Conservation (phyloP, 1,140 invertebrate species). For the Drosophila equinoxialis region DNA sequence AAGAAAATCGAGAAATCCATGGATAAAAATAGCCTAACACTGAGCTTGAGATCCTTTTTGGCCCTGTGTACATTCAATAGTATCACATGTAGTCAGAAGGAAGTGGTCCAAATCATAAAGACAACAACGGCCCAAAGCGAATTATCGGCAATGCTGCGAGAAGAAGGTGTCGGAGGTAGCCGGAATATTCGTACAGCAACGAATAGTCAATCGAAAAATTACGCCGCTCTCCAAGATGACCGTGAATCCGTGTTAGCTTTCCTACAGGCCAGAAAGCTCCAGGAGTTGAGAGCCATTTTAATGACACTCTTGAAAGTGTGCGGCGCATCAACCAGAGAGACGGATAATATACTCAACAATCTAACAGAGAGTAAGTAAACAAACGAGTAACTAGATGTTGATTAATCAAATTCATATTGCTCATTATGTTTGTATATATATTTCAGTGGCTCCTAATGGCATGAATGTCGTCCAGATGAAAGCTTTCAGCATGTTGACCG, state of each 20-base stretch:
- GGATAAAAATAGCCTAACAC: conserved; percentile 54
- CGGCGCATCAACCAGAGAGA: conserved; percentile 45
- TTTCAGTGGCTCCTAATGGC: conserved; percentile 59
- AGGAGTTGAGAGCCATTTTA: conserved; percentile 47
- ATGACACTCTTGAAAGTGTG: conserved; percentile 51
- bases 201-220: not conserved
- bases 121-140: conserved; percentile 19
- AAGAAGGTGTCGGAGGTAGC: conserved; percentile 30
- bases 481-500: conserved; percentile 57
- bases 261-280: conserved; percentile 42
- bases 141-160: not conserved
- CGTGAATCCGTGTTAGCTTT: conserved; percentile 52
- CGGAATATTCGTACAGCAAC: conserved; percentile 46
- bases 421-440: not conserved
- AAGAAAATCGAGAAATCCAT: conserved; percentile 54
- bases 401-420: not conserved
- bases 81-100: conserved; percentile 56
- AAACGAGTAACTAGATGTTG: not conserved
- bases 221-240: conserved; percentile 30
- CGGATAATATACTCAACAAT: conserved; percentile 57
- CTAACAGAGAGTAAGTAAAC: conserved; percentile 62
- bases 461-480: conserved; percentile 49
- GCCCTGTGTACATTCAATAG: conserved; percentile 57
- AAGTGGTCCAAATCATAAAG: conserved; percentile 65
- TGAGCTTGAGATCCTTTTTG: conserved; percentile 56